These are phyloP conservation scores for Cydia fagiglandana DNA, from an alignment of 1,140 invertebrate genomes.

Conservation along the genomic window DNA sequence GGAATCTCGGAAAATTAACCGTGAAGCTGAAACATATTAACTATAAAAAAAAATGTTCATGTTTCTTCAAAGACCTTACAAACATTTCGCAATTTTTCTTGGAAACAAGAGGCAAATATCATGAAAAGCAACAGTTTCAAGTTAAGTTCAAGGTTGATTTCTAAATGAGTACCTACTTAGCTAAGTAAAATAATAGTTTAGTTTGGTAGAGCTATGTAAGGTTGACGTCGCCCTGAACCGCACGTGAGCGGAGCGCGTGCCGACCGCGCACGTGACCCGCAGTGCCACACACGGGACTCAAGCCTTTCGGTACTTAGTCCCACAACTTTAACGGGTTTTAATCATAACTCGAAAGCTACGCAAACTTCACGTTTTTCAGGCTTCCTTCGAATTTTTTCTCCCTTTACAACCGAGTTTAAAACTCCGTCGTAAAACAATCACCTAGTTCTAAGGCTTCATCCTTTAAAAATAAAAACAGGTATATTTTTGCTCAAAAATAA, in stretches of 20 bases:
- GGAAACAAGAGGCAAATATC: too few relatives aligned
- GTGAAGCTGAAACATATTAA: too few relatives aligned
- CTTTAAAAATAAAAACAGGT: conserved; percentile 11
- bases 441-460: conserved; percentile 8
- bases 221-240: background rate
- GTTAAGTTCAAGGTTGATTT: conserved; percentile 5
- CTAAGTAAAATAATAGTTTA: conserved; percentile 1
- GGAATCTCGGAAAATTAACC: too few relatives aligned
- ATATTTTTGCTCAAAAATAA: background rate
- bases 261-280: conserved; percentile 9
- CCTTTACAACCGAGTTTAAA: conserved; percentile 11
- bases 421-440: conserved; percentile 18
- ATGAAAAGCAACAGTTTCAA: background rate
- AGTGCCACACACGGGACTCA: background rate
- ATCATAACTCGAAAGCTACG: conserved; percentile 17
- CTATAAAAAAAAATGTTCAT: too few relatives aligned
- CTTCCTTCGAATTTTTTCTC: conserved; percentile 7
- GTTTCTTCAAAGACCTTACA: too few relatives aligned
- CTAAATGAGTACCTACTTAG: background rate
- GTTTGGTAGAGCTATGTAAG: background rate
- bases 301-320: background rate
- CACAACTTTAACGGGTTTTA: conserved; percentile 20
- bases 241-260: conserved; percentile 19
- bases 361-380: background rate
- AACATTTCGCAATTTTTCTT: too few relatives aligned